These are phyloP conservation scores for Tragulus kanchil DNA, from an alignment of 2,113 vertebrate genomes.

Conservation along the genomic window DNA sequence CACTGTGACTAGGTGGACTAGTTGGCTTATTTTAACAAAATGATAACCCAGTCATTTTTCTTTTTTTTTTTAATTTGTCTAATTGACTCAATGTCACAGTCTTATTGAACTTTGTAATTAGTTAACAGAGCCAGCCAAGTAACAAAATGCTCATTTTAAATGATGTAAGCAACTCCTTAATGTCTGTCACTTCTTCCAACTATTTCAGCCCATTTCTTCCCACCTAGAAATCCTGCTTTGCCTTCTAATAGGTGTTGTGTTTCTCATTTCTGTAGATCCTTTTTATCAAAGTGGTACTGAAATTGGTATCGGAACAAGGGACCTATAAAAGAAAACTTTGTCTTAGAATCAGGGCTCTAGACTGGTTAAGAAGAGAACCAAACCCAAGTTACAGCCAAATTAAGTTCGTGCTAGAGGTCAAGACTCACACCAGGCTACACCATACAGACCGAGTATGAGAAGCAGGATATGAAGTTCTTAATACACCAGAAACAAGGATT, in stretches of 20 bases:
- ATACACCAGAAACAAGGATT: neutral
- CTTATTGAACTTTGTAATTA: neutral
- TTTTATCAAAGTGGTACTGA: neutral
- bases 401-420: neutral
- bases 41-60: neutral
- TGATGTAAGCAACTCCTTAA: neutral
- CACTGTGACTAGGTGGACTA: neutral
- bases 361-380: neutral
- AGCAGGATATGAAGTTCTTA: neutral
- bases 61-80: neutral
- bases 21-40: constrained; percentile 1
- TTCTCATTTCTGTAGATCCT: neutral
- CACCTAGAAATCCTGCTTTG: neutral
- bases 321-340: neutral
- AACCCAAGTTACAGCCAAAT: neutral
- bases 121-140: neutral
- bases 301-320: neutral
- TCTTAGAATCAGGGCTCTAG: neutral
- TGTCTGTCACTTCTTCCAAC: neutral
- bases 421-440: neutral
- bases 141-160: neutral
- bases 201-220: neutral
- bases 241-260: neutral
- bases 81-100: neutral
- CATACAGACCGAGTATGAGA: neutral